Conservation (phyloP, 2,113 vertebrate species). For the Misgurnus mizolepis region DNA sequence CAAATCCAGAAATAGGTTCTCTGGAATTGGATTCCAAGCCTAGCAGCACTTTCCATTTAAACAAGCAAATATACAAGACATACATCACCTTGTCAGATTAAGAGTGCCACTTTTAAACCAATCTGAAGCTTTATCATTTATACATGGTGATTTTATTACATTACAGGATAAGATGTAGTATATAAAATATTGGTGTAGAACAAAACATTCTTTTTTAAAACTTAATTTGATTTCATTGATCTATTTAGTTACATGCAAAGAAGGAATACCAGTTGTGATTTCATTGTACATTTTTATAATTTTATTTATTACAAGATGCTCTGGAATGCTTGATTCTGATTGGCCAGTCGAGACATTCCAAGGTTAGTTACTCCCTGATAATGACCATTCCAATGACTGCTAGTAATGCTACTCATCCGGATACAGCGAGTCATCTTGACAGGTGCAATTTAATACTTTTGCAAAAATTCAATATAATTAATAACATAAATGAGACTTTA, state of each 20-base stretch:
- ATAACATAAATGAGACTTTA: no score
- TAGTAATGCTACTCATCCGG: no score
- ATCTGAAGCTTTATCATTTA: background rate
- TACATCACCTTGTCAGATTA: constrained; percentile 28
- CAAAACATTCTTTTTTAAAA: background rate
- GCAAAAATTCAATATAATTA: no score
- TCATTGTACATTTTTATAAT: no score
- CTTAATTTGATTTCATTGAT: background rate
- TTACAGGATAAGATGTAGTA: no score
- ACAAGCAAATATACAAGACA: constrained; percentile 36
- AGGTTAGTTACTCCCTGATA: no score
- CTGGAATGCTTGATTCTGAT: no score
- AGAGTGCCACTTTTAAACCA: constrained; percentile 20
- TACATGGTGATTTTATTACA: constrained; percentile 1
- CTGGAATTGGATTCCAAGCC: constrained; percentile 46
- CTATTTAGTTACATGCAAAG: background rate
- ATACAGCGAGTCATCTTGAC: no score
- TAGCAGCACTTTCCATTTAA: constrained; percentile 48
- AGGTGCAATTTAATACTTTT: no score
- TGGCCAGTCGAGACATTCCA: no score
- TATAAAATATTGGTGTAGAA: background rate
- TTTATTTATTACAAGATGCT: no score
- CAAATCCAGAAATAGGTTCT: constrained; percentile 52
- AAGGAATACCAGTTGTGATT: background rate
- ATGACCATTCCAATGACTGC: no score